A percentile compares a stretch with the other conserved stretches of the same genome.
phyloP scores from a whole-genome alignment of 2,113 vertebrate genomes.

The Phalacrocorax brasilianus region DNA sequence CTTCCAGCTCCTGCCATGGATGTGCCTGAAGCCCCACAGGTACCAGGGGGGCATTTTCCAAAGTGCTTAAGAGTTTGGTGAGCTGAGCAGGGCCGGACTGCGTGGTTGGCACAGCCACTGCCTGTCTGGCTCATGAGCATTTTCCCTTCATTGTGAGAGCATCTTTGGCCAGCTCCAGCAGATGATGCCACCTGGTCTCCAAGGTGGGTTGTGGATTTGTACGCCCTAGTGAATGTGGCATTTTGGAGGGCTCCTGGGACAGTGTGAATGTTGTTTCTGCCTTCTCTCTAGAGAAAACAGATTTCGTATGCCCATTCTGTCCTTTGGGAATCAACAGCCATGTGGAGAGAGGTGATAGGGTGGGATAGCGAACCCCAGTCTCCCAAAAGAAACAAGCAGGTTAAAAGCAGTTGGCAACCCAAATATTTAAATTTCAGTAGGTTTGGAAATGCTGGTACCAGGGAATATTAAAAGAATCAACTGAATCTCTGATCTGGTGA shows the following conservation, averaged over 20 bases:
- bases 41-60: neutral
- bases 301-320: neutral
- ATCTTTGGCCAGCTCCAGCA: neutral
- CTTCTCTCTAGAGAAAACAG: neutral
- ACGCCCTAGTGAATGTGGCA: no score
- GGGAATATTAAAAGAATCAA: neutral
- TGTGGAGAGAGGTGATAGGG: neutral
- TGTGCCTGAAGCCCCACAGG: neutral
- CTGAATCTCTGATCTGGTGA: neutral
- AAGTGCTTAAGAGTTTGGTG: neutral
- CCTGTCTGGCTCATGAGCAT: neutral
- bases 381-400: neutral
- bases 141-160: neutral
- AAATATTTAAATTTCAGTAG: neutral
- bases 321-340: neutral
- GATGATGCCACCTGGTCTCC: neutral
- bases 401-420: neutral
- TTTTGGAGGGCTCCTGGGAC: neutral
- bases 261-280: neutral
- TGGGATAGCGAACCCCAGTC: neutral
- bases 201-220: neutral
- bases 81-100: neutral
- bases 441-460: neutral
- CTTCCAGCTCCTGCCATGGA: neutral
- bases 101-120: neutral